phyloP scores from a whole-genome alignment of 2,888 invertebrate species.

The Falcaria lacertinaria region DNA sequence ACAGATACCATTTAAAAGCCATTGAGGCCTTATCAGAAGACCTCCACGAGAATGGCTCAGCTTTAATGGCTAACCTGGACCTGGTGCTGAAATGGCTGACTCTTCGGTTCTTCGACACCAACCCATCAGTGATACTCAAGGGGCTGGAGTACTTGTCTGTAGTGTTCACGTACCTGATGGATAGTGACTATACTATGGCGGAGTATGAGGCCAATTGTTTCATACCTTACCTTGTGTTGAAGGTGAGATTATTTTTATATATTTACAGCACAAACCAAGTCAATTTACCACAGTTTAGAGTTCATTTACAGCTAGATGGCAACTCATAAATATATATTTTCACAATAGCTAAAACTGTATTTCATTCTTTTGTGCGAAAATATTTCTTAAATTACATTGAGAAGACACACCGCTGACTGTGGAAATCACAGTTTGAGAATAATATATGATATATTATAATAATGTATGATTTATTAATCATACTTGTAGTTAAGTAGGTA shows the following conservation, averaged over 20 bases:
- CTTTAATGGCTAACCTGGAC: conserved; percentile 94
- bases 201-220: conserved; percentile 96
- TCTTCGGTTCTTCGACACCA: conserved; percentile 98
- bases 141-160: conserved; percentile 94
- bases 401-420: too few species aligned
- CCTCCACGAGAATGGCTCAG: conserved; percentile 86
- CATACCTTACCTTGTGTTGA: conserved; percentile 95
- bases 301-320: too few species aligned
- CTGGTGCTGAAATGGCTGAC: conserved; percentile 98
- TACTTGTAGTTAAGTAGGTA: too few species aligned
- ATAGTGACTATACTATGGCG: conserved; percentile 90
- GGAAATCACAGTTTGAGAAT: too few species aligned
- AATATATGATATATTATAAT: too few species aligned
- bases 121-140: conserved; percentile 97
- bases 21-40: conserved; percentile 94
- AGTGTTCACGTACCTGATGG: conserved; percentile 90
- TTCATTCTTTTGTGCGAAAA: too few species aligned
- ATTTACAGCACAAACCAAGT: too few species aligned
- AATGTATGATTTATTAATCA: too few species aligned
- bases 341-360: too few species aligned
- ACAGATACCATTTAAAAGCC: conserved; percentile 95
- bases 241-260: conserved; percentile 76
- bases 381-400: too few species aligned
- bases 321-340: too few species aligned
- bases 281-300: too few species aligned